A percentile compares a stretch with the other conserved stretches of the same genome.
Evolutionary conservation across 2,113 vertebrate genomes (phyloP).

Genomic region (Bolborhynchus lineola): DNA sequence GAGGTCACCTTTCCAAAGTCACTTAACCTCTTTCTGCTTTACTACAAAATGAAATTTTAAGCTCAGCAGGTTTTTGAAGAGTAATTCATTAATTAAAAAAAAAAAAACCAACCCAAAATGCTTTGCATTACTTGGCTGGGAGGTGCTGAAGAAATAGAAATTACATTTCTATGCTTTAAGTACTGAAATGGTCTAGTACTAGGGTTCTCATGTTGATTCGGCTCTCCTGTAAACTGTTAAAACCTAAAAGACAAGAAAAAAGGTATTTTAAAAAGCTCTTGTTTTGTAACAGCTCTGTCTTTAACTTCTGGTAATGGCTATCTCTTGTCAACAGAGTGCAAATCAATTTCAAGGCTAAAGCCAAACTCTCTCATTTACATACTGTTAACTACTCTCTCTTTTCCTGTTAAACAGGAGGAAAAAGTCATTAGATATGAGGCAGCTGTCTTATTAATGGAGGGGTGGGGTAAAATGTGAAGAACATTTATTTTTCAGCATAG

Average conservation of each 20-base stretch:
- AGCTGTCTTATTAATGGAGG: conserved; percentile 49
- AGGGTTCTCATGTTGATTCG: neutral
- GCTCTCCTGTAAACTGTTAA: conserved; percentile 4
- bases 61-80: conserved; percentile 39
- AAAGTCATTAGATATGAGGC: conserved; percentile 53
- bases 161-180: conserved; percentile 5
- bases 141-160: conserved; percentile 13
- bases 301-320: conserved; percentile 52
- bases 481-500: neutral
- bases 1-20: conserved; percentile 39
- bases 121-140: neutral
- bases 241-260: neutral
- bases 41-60: conserved; percentile 32
- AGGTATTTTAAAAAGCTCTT: neutral
- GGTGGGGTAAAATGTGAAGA: neutral
- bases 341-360: conserved; percentile 44
- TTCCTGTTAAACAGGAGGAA: conserved; percentile 51
- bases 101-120: neutral
- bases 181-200: neutral
- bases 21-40: conserved; percentile 43
- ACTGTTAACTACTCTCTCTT: conserved; percentile 55
- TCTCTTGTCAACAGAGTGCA: conserved; percentile 55
- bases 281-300: conserved; percentile 20
- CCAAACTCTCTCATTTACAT: conserved; percentile 54
- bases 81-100: conserved; percentile 19